Percentiles rank a stretch among this genome's conserved stretches.
These are phyloP conservation scores for Amblyteles armatorius DNA, from an alignment of 2,888 invertebrate genomes.

Conservation along the genomic window DNA sequence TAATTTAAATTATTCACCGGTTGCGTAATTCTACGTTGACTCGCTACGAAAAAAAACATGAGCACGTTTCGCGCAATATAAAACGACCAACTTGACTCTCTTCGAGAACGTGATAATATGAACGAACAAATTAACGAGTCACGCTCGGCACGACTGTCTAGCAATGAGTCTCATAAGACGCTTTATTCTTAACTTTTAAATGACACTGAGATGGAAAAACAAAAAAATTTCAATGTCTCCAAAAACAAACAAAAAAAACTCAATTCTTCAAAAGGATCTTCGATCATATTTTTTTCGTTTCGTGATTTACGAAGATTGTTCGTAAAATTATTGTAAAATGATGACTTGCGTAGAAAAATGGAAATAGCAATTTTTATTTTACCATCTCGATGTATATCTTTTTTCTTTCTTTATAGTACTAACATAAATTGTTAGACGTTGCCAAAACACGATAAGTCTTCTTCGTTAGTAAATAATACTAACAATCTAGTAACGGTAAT, in stretches of 20 bases:
- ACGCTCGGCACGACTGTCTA: conserved; percentile 56
- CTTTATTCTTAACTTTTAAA: conserved; percentile 30
- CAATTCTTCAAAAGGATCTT: background rate
- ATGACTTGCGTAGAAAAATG: conserved; percentile 8
- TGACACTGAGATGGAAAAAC: conserved; percentile 12
- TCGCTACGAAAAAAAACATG: conserved; percentile 42
- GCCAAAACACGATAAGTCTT: conserved; percentile 43
- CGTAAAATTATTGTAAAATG: background rate
- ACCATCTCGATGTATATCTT: conserved; percentile 15
- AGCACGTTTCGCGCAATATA: conserved; percentile 51
- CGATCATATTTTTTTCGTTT: background rate
- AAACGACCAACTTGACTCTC: conserved; percentile 52
- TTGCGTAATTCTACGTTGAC: conserved; percentile 22
- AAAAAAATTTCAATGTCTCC: background rate
- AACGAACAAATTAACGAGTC: conserved; percentile 55
- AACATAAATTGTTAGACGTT: conserved; percentile 31
- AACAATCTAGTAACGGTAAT: conserved; percentile 63
- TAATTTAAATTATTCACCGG: conserved; percentile 35
- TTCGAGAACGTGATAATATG: conserved; percentile 26
- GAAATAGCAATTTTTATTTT: conserved; percentile 7
- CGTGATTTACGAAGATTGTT: conserved; percentile 8
- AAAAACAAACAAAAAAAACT: conserved; percentile 1
- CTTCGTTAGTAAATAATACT: conserved; percentile 63
- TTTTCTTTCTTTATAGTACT: conserved; percentile 21
- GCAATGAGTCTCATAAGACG: conserved; percentile 47